These are phyloP conservation scores for Loripinus fragilis DNA, from an alignment of 2,888 invertebrate genomes.

Conservation along the genomic window DNA sequence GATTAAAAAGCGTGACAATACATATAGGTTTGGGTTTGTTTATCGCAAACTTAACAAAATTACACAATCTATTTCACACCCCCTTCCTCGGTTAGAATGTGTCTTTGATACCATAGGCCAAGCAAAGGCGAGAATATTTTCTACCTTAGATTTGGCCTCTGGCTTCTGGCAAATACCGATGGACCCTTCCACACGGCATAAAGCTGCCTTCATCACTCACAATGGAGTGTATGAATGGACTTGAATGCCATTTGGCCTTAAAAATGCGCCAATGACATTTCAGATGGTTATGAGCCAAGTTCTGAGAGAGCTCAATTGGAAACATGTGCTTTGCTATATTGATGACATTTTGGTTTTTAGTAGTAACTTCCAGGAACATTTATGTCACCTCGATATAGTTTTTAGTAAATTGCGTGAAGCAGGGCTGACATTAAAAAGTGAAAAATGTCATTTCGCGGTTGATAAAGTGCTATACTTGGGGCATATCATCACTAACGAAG, in stretches of 20 bases:
- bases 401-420: constrained; percentile 42
- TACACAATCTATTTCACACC: constrained; percentile 56
- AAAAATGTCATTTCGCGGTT: constrained; percentile 60
- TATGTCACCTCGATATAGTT: constrained; percentile 48
- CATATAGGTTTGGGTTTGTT: constrained; percentile 55
- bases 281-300: constrained; percentile 55
- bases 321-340: constrained; percentile 60
- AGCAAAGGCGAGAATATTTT: constrained; percentile 43
- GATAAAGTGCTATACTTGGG: constrained; percentile 57
- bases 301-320: constrained; percentile 60
- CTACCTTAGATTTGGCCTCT: constrained; percentile 47
- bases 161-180: constrained; percentile 51
- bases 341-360: constrained; percentile 62
- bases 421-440: constrained; percentile 39
- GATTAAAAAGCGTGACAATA: constrained; percentile 46
- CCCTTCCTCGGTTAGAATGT: constrained; percentile 54
- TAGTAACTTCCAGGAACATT: constrained; percentile 56
- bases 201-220: constrained; percentile 60
- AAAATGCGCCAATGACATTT: constrained; percentile 56
- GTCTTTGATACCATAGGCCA: constrained; percentile 51
- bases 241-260: constrained; percentile 54
- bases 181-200: constrained; percentile 56
- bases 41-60: constrained; percentile 55
- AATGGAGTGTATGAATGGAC: constrained; percentile 48
- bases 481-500: constrained; percentile 60